Evolutionary conservation across 2,797 vertebrate species (phyloP), one percentile per base, ranked within the genome.

Genomic region (Melopsittacus undulatus): DNA sequence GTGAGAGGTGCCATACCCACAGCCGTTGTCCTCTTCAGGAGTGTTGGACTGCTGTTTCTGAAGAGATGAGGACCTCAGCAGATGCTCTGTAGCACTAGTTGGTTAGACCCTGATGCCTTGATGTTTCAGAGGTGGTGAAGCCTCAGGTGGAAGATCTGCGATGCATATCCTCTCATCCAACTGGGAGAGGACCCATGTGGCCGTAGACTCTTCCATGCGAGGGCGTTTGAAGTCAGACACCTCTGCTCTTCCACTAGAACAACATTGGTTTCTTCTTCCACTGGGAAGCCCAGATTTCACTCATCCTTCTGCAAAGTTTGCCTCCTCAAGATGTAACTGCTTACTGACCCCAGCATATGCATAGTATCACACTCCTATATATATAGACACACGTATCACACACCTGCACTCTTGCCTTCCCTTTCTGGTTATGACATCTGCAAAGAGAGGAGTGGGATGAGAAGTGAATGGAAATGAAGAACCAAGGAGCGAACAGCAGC

Each of bases 381-480:
- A 64, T 81, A 88, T 67, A 62, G 32, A 54, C 75, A 7, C 66
- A 27, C 21, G 7, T 92, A 87, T 87, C 20, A 11, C 79, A 75
- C 78, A 74, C 68, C 83, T 29, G 48, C 45, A 48, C 85, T 54
- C 84, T 93, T 73, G 88, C 95, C 92, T 93, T 93, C 92, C 88
- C 69, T 87, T 93, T 96, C 96, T 80, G 84, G 62, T 66, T 95
- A 42, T 57, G n/a, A 61, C 6, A 2, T 90, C 83, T 94, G 84
- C 89, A 68, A 67, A 95, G 92, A 96, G 91, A 87, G 81, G 83
- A 85, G 91, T 84, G 82, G 79, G 66, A 85, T 88, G 89, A 87
- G 69, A 92, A 95, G 56, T 73, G 64, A 94, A 90, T 67, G 94
- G 88, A 86, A 93, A 75, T 69, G 90, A 95, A 97, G 83, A 93